Conservation (phyloP, 2,113 vertebrate genomes). For the Phyllostomus hastatus region DNA sequence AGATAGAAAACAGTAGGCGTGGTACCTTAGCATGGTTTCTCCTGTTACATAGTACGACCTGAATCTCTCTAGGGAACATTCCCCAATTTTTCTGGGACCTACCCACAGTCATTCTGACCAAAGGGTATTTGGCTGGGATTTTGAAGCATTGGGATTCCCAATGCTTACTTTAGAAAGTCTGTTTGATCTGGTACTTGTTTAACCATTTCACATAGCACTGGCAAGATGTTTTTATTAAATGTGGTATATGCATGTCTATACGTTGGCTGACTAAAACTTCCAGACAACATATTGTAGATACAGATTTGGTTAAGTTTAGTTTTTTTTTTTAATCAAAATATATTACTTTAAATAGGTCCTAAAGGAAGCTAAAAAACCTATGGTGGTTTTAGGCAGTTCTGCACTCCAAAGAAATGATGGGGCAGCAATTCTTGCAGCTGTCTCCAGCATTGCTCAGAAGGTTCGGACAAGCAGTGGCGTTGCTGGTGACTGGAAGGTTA, state of each 20-base stretch:
- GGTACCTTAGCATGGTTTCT: not conserved
- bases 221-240: not conserved
- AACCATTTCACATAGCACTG: not conserved
- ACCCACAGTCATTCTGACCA: not conserved
- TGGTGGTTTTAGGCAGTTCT: slow-evolving; percentile 94
- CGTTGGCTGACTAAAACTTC: slow-evolving; percentile 1
- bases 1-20: not conserved
- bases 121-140: not conserved
- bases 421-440: slow-evolving; percentile 88
- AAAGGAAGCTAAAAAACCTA: slow-evolving; percentile 87
- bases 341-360: slow-evolving; percentile 81
- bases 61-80: not conserved
- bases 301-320: not conserved
- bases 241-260: not conserved
- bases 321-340: not conserved
- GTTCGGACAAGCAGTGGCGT: slow-evolving; percentile 86
- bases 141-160: not conserved
- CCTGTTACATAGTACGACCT: not conserved
- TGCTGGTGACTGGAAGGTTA: slow-evolving; percentile 92
- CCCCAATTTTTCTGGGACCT: not conserved
- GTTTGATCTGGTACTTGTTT: not conserved
- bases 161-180: not conserved
- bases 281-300: not conserved
- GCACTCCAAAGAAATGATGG: slow-evolving; percentile 92
- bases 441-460: slow-evolving; percentile 91